These are phyloP conservation scores for Tenthredo distinguenda DNA, from an alignment of 2,888 invertebrate genomes.

Conservation along the genomic window DNA sequence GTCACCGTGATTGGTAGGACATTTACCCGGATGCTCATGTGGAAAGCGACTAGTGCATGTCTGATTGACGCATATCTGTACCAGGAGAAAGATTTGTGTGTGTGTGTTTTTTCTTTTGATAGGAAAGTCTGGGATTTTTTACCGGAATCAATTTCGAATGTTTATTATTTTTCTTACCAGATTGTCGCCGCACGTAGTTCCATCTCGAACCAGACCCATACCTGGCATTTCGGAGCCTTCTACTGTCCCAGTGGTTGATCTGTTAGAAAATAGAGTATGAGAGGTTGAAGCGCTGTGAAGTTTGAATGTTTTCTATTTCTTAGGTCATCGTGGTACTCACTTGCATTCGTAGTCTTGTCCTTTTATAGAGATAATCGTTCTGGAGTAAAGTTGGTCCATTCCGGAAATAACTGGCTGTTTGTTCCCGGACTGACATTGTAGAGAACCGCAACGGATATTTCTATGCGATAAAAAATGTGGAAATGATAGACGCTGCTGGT, in stretches of 20 bases:
- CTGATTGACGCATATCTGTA: constrained; percentile 93
- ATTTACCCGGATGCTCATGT: constrained; percentile 91
- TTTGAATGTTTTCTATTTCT: background rate
- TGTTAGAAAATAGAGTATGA: constrained; percentile 73
- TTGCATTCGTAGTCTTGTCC: constrained; percentile 97
- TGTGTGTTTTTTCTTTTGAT: background rate
- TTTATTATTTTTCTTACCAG: constrained; percentile 79
- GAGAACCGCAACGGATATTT: constrained; percentile 95
- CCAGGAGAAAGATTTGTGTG: background rate
- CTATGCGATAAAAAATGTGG: constrained; percentile 77
- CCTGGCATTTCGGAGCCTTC: constrained; percentile 85
- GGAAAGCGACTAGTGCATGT: constrained; percentile 93
- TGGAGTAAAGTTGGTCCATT: constrained; percentile 90
- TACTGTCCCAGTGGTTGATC: constrained; percentile 87
- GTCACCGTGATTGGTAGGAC: constrained; percentile 93
- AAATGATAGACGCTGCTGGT: background rate
- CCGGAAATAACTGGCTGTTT: constrained; percentile 89
- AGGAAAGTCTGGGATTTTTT: background rate
- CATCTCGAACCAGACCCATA: constrained; percentile 95
- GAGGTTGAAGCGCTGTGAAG: background rate
- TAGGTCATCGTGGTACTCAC: constrained; percentile 81
- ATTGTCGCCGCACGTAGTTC: constrained; percentile 95
- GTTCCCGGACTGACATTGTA: constrained; percentile 96
- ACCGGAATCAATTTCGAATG: background rate
- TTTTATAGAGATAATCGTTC: constrained; percentile 93